phyloP scores from a whole-genome alignment of 2,113 vertebrate genomes.

The Petromus typicus region DNA sequence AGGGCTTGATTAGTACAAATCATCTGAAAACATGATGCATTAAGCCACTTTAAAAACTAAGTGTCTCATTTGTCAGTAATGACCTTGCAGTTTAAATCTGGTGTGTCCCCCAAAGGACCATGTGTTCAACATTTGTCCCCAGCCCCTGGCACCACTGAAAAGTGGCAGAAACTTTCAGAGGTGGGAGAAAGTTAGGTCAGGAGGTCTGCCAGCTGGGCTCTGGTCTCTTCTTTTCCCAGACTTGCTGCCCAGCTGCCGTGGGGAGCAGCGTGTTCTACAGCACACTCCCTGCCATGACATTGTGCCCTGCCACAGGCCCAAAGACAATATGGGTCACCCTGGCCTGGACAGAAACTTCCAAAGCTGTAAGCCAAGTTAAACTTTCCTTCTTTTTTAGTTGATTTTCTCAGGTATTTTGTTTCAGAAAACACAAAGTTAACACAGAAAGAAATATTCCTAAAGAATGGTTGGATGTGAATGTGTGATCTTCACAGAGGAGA shows the following conservation, averaged over 20 bases:
- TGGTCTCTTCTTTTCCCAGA: not conserved
- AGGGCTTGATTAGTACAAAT: not conserved
- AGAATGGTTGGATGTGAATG: not conserved
- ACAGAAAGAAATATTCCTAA: not conserved
- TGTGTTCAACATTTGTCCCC: not conserved
- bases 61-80: not conserved
- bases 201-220: too few relatives aligned
- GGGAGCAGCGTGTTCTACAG: not conserved
- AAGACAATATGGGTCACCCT: not conserved
- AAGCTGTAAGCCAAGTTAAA: not conserved
- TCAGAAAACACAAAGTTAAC: too few relatives aligned
- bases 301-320: too few relatives aligned
- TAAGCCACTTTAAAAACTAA: not conserved
- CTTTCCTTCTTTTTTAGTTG: not conserved
- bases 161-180: too few relatives aligned
- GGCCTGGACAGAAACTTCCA: not conserved
- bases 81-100: not conserved
- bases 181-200: too few relatives aligned
- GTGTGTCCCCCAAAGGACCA: not conserved
- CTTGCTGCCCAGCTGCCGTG: not conserved
- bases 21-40: constrained; percentile 28
- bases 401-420: not conserved
- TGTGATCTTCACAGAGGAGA: not conserved
- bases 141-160: not conserved
- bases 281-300: not conserved